Conservation (phyloP, 1,140 invertebrate species). For the Spodoptera litura region DNA sequence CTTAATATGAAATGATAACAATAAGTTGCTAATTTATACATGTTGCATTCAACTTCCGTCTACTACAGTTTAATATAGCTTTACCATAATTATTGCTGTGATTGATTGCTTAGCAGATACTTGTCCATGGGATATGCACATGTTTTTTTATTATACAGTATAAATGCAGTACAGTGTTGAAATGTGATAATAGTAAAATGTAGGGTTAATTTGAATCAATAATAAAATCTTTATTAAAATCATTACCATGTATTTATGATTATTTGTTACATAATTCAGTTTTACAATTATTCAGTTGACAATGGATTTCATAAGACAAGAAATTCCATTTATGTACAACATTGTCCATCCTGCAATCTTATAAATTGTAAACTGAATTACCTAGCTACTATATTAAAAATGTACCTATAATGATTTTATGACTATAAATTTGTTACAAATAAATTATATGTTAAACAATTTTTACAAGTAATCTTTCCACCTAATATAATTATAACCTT, state of each 20-base stretch:
- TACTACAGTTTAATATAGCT: no score
- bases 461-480: conserved; percentile 42
- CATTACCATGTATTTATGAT: conserved; percentile 37
- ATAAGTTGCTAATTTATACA: conserved; percentile 18
- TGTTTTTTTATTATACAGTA: neutral
- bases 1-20: conserved; percentile 27
- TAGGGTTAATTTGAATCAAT: conserved; percentile 2
- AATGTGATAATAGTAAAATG: conserved; percentile 1
- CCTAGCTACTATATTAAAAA: conserved; percentile 33
- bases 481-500: conserved; percentile 35
- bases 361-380: conserved; percentile 40
- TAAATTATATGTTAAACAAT: conserved; percentile 42
- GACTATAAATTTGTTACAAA: conserved; percentile 41
- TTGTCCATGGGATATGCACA: neutral
- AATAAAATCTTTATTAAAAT: conserved; percentile 23
- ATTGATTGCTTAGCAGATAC: no score
- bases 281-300: conserved; percentile 24
- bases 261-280: conserved; percentile 32
- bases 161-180: no score
- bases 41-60: neutral
- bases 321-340: conserved; percentile 41
- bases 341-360: neutral
- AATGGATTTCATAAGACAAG: neutral
- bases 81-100: no score
- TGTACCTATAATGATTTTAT: conserved; percentile 36